phyloP scores from a whole-genome alignment of 2,888 invertebrate genomes.

The Protophormia terraenovae region DNA sequence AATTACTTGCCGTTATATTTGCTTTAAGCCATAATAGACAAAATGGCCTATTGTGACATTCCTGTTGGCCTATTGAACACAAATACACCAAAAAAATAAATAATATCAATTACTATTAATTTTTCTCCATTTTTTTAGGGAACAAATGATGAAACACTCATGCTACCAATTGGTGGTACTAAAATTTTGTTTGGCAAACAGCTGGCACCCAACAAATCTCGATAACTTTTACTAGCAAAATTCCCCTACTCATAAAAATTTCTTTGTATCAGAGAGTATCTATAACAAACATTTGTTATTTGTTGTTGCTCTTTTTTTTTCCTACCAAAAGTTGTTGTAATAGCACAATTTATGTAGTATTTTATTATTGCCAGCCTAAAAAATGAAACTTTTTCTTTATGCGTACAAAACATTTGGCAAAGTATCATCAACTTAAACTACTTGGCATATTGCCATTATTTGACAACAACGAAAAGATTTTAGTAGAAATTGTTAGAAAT shows the following conservation, averaged over 20 bases:
- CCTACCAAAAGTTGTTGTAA: conserved; percentile 40
- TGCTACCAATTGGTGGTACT: background rate
- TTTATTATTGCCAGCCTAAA: conserved; percentile 9
- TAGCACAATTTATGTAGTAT: conserved; percentile 46
- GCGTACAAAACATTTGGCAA: conserved; percentile 62
- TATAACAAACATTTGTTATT: conserved; percentile 26
- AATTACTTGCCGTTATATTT: conserved; percentile 61
- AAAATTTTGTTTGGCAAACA: conserved; percentile 52
- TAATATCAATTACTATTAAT: conserved; percentile 66
- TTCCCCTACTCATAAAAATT: background rate
- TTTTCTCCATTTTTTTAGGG: conserved; percentile 5
- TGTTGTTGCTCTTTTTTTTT: conserved; percentile 10
- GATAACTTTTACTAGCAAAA: background rate
- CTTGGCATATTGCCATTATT: conserved; percentile 62
- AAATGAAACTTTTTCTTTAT: conserved; percentile 41
- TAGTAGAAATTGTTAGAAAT: conserved; percentile 30
- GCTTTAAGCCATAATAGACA: conserved; percentile 38
- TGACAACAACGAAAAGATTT: conserved; percentile 14
- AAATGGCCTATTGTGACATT: conserved; percentile 52
- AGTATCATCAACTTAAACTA: conserved; percentile 61
- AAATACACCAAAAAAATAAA: conserved; percentile 25
- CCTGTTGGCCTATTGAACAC: conserved; percentile 47
- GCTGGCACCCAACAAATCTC: conserved; percentile 23
- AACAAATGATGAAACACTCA: conserved; percentile 58
- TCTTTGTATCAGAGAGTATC: background rate